Evolutionary conservation across 2,888 invertebrate genomes (phyloP), one percentile per base, ranked within the genome.

Genomic region (Agrotis clavis): DNA sequence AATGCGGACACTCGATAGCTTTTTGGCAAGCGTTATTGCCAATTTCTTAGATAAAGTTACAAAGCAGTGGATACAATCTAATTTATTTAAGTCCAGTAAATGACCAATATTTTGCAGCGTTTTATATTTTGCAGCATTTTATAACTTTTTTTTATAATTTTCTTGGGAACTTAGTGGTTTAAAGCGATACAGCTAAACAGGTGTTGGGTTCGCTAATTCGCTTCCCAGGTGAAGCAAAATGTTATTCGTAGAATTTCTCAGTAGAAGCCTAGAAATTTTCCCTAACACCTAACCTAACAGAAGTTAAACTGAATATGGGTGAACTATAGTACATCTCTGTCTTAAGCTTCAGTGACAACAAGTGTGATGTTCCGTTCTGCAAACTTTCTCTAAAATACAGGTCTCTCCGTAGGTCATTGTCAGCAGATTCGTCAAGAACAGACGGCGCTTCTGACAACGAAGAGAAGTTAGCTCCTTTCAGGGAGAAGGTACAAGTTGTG

Each of bases 401-500:
- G 0, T 69, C 13, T 54, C 4, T 57, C 50, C 30, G 11, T 56
- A 95, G 95, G 78, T 84, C 93, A 14, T 90, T 92, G 60, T 95
- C 95, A 86, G 94, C 95, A 71, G 96, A 96, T 67, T 96, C 96
- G 0, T 96, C 96, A 83, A 89, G 96, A 88, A 93, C 96, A 62
- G 96, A 90, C 92, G 97, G 86, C 89, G 97, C 87, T 87, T 96
- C 97, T 71, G 97, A 97, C 86, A 94, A 96, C 57, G 97, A 97
- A 68, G 95, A 96, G 67, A 97, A 97, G 86, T 90, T 98, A 65
- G 96, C 96, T 45, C 97, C 97, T 59, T 97, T 98, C 85, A 97
- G 97, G 78, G 97, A 97, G 77, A 93, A 96, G 25, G 95, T 97
- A 57, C 95, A 97, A 76, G 95, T 96, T 51, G 97, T 97, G 67